Evolutionary conservation across 2,113 vertebrate species (phyloP).

Genomic region (Tragelaphus scriptus): DNA sequence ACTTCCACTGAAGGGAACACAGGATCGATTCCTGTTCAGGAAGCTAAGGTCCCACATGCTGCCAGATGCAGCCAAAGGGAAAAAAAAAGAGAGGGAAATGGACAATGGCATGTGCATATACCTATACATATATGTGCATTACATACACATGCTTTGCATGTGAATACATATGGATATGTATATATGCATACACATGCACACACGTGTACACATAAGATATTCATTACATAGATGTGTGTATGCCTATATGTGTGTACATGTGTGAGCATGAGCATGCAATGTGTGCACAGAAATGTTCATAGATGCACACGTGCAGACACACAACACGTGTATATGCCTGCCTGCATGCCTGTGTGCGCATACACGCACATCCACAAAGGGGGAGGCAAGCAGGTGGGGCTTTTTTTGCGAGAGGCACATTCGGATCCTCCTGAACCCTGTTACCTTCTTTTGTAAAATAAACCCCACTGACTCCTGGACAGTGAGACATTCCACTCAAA

Average conservation of each 20-base stretch:
- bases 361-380: rapidly evolving
- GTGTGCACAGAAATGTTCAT: not conserved
- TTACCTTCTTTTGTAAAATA: not conserved
- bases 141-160: not conserved
- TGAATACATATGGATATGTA: not conserved
- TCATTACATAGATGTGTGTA: rapidly evolving
- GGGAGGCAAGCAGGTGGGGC: no score
- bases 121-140: not conserved
- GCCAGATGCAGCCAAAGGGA: not conserved
- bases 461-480: not conserved
- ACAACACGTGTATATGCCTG: not conserved
- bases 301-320: not conserved
- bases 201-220: not conserved
- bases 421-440: not conserved
- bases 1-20: not conserved
- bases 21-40: not conserved
- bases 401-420: rapidly evolving
- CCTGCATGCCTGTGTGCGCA: rapidly evolving
- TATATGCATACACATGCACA: not conserved
- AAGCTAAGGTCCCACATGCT: not conserved
- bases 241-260: not conserved
- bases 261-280: not conserved
- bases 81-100: not conserved
- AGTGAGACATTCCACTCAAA: not conserved
- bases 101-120: rapidly evolving